Percentiles rank a stretch among this genome's conserved stretches.
Conservation (phyloP, 1,140 invertebrate species). For the Adoxophyes honmai region DNA sequence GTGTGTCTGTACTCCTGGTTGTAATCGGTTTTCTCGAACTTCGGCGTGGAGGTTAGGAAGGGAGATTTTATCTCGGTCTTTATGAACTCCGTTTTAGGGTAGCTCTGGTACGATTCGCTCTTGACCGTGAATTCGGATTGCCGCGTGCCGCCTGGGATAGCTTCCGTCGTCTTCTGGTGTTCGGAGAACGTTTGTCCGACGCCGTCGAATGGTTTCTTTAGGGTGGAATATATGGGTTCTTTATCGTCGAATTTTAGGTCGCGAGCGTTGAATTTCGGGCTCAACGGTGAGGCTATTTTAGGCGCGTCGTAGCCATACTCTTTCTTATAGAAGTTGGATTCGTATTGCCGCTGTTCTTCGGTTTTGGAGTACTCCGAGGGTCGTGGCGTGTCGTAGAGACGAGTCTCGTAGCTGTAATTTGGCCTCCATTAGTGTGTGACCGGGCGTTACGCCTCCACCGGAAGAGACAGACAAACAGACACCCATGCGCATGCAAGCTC, state of each 20-base stretch:
- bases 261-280: slow-evolving; percentile 73
- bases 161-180: slow-evolving; percentile 62
- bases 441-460: slow-evolving; percentile 24
- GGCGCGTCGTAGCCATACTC: slow-evolving; percentile 61
- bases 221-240: slow-evolving; percentile 59
- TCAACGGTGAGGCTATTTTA: slow-evolving; percentile 47
- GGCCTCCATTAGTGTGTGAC: slow-evolving; percentile 35
- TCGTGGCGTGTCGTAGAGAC: slow-evolving; percentile 71
- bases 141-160: slow-evolving; percentile 58
- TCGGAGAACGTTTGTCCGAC: slow-evolving; percentile 61
- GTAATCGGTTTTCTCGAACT: slow-evolving; percentile 42
- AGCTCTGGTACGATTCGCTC: slow-evolving; percentile 61
- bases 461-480: slow-evolving; percentile 27
- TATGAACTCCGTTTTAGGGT: slow-evolving; percentile 54
- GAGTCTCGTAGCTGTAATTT: slow-evolving; percentile 73
- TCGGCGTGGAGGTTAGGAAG: slow-evolving; percentile 61
- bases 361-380: slow-evolving; percentile 52
- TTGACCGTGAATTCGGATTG: slow-evolving; percentile 62
- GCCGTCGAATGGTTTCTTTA: slow-evolving; percentile 61
- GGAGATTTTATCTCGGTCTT: slow-evolving; percentile 61
- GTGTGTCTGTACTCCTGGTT: slow-evolving; percentile 30
- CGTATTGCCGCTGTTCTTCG: slow-evolving; percentile 46
- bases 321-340: slow-evolving; percentile 37
- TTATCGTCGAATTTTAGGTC: slow-evolving; percentile 70
- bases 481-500: slow-evolving; percentile 40